These are phyloP conservation scores for Cladorhizidae sp. DNA, from an alignment of 37 sponge, comb jelly and placozoan species.

Conservation along the genomic window DNA sequence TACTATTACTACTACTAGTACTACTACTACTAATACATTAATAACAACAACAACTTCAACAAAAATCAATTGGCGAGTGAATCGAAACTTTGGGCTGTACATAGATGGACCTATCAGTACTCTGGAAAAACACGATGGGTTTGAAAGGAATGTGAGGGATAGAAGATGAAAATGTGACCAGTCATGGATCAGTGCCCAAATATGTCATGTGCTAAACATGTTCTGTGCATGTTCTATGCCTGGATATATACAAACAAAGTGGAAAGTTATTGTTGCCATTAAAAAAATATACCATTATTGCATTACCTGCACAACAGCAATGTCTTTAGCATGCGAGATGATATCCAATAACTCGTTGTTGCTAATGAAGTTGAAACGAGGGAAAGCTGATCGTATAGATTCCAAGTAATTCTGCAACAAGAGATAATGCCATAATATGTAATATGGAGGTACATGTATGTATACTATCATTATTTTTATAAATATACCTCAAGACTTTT, in stretches of 20 bases:
- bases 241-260: constrained; percentile 21
- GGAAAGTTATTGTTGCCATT: too few relatives aligned
- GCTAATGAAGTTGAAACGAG: constrained; percentile 80
- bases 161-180: too few relatives aligned
- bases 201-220: not conserved
- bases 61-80: too few relatives aligned
- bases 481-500: constrained; percentile 61
- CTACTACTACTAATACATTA: too few relatives aligned
- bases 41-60: too few relatives aligned
- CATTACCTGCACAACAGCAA: constrained; percentile 54
- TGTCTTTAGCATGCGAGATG: constrained; percentile 63
- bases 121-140: too few relatives aligned
- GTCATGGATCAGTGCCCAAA: not conserved
- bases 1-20: too few relatives aligned
- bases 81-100: too few relatives aligned
- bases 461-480: not conserved
- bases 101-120: too few relatives aligned
- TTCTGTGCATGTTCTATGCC: not conserved
- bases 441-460: not conserved
- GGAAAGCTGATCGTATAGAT: constrained; percentile 61
- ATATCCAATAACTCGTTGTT: constrained; percentile 75
- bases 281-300: not conserved
- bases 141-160: too few relatives aligned
- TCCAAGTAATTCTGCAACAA: constrained; percentile 72
- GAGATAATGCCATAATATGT: not conserved